Evolutionary conservation across 2,797 vertebrate species (phyloP).

Genomic region (Rousettus madagascariensis): DNA sequence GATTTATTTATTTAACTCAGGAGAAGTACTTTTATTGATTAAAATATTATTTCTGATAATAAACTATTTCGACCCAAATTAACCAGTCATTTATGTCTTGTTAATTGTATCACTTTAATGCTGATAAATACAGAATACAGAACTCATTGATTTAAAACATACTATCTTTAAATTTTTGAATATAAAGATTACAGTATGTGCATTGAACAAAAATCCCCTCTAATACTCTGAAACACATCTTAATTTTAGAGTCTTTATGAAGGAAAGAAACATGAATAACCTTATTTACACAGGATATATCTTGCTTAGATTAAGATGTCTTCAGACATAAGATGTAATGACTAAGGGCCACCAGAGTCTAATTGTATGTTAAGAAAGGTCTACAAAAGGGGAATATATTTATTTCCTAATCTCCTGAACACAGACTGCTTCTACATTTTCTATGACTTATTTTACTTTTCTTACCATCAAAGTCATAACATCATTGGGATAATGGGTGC

Average conservation of each 20-base stretch:
- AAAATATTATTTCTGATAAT: constrained; percentile 55
- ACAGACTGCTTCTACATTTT: background rate
- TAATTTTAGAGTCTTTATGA: background rate
- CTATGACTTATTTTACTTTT: background rate
- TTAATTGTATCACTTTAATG: background rate
- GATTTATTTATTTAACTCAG: constrained; percentile 33
- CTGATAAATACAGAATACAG: background rate
- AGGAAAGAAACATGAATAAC: background rate
- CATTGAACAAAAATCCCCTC: background rate
- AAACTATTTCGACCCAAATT: background rate
- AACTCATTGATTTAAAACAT: background rate
- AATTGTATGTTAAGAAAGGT: background rate
- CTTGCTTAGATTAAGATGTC: background rate
- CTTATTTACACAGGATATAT: background rate
- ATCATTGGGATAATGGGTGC: background rate
- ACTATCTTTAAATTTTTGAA: background rate
- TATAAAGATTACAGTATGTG: background rate
- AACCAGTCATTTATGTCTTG: background rate
- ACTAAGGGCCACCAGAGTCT: background rate
- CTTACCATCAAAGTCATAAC: background rate
- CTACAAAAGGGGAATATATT: background rate
- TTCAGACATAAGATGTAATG: background rate
- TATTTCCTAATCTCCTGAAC: background rate
- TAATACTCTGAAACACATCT: background rate
- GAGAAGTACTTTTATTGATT: constrained; percentile 25